Conservation (phyloP, 2,888 invertebrate species). For the Drosophila austrosaltans region DNA sequence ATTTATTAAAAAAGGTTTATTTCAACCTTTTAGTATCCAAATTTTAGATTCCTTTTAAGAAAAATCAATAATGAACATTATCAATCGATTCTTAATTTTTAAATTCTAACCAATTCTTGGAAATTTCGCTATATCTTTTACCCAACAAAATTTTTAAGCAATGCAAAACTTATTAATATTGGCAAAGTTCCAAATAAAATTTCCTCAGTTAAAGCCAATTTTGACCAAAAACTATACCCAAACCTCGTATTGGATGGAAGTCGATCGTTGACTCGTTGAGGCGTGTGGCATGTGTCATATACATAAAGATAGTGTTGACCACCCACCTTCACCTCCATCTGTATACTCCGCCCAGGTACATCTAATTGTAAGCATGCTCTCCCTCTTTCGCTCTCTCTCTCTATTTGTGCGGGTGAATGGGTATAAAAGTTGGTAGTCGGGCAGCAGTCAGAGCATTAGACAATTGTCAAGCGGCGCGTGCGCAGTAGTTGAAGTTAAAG, state of each 20-base stretch:
- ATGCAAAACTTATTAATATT: no score
- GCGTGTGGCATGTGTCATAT: constrained; percentile 9
- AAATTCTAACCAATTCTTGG: no score
- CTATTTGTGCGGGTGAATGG: constrained; percentile 17
- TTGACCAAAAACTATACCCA: constrained; percentile 2
- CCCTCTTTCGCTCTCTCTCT: constrained; percentile 11
- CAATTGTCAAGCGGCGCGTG: constrained; percentile 64
- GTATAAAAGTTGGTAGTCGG: constrained; percentile 61
- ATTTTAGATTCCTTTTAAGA: no score
- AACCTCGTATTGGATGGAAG: not conserved
- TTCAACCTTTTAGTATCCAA: no score
- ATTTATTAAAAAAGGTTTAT: not conserved
- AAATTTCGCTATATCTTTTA: no score
- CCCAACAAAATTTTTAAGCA: no score
- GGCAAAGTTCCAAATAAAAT: not conserved
- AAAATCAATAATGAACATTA: no score
- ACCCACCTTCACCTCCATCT: constrained; percentile 11
- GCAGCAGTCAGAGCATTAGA: constrained; percentile 55
- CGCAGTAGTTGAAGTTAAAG: constrained; percentile 49
- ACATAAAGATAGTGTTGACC: not conserved
- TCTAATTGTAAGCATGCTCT: not conserved
- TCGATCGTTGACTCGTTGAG: constrained; percentile 1
- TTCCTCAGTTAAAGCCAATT: not conserved
- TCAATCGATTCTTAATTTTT: no score
- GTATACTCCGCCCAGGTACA: constrained; percentile 9